Evolutionary conservation across 23 tunicate genomes (phyloP).

Genomic region (Corella eumyota): DNA sequence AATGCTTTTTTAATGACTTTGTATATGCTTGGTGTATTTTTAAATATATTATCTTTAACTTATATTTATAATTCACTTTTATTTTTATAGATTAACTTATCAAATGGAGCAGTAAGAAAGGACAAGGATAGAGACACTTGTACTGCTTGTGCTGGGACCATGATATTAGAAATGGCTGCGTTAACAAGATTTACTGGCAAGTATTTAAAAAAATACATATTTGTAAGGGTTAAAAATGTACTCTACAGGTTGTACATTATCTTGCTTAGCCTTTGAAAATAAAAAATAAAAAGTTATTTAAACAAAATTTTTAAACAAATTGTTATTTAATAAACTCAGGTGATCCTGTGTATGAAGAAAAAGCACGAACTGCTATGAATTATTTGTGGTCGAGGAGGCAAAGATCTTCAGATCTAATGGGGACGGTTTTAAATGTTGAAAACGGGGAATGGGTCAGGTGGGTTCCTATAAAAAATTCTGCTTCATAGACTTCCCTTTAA

Average conservation of each 20-base stretch:
- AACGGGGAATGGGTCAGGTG: constrained; percentile 92
- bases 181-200: constrained; percentile 86
- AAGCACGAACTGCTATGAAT: constrained; percentile 80
- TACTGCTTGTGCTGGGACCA: constrained; percentile 96
- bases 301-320: too few relatives aligned
- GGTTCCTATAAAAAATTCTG: too few relatives aligned
- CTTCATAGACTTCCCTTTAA: too few relatives aligned
- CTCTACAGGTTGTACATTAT: too few relatives aligned
- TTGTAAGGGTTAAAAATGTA: too few relatives aligned
- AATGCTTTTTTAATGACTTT: too few relatives aligned
- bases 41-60: too few relatives aligned
- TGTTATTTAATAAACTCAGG: too few relatives aligned
- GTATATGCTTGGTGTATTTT: too few relatives aligned
- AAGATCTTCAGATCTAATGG: constrained; percentile 80
- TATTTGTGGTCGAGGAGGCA: constrained; percentile 88
- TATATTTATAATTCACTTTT: too few relatives aligned
- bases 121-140: constrained; percentile 71
- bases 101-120: constrained; percentile 57
- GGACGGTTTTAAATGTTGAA: constrained; percentile 78
- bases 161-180: constrained; percentile 90
- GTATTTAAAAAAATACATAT: neutral
- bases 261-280: too few relatives aligned
- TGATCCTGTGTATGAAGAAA: constrained; percentile 75
- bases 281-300: too few relatives aligned
- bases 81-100: constrained; percentile 68